Conservation (phyloP, 2,113 vertebrate species). For the Hydrochoerus hydrochaeris region DNA sequence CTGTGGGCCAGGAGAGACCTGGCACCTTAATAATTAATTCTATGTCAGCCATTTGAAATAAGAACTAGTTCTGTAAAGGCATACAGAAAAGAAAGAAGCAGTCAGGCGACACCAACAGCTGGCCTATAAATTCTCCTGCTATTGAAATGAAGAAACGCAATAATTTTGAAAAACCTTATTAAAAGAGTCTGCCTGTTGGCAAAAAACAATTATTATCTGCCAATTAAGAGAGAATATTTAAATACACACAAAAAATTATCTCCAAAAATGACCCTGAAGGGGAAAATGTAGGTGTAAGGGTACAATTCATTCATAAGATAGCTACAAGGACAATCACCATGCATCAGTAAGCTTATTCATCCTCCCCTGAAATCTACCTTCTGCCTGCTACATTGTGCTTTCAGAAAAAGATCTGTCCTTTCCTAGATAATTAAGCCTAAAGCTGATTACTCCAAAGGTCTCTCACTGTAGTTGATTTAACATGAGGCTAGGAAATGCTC, state of each 20-base stretch:
- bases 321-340: neutral
- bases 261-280: neutral
- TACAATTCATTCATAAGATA: constrained; percentile 28
- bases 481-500: neutral
- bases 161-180: constrained; percentile 7
- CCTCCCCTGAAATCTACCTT: neutral
- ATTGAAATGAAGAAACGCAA: neutral
- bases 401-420: neutral
- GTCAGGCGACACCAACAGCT: neutral
- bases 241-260: neutral
- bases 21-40: neutral
- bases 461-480: constrained; percentile 27
- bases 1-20: neutral
- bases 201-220: neutral
- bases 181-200: neutral
- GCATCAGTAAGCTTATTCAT: neutral
- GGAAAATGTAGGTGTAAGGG: neutral
- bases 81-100: neutral
- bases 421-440: neutral
- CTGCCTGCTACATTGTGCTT: neutral
- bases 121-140: neutral
- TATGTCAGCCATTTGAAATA: neutral
- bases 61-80: constrained; percentile 4
- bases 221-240: neutral
- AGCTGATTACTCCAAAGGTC: constrained; percentile 25